Base-by-base conservation (phyloP, 2,888 invertebrate genomes). In the Cheilosia impressa region DNA sequence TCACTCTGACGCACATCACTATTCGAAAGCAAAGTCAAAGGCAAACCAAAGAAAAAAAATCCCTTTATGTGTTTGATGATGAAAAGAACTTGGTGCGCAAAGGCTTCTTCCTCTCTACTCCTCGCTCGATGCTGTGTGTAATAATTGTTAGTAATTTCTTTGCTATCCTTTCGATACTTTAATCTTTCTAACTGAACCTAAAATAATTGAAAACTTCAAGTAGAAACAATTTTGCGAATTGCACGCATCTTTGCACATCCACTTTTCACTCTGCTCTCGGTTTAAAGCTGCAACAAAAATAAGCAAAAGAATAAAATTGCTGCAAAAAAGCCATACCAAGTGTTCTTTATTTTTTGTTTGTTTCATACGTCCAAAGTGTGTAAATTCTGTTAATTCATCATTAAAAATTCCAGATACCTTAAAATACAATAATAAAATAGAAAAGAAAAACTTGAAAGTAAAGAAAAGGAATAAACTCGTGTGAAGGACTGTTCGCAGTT, bases 51-150 rank as follows among this genome's bases (percentile, higher is more conserved):
- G 22, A 41, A 60, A 50, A 68, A 45, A 69, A 68, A 73, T 84
- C 62, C 69, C 69, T 69, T 71, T 79, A 69, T 78, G 63, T 62
- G 84, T 68, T 72, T 58, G 41, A 78, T 58, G 41, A 73, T 62
- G 65, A 62, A 71, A 60, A 78, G 57, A 78, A 83, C 72, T 78
- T 63, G 78, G 73, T 78, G 83, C 78, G 78, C 83, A 83, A 77
- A 83, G 83, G 63, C 78, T 83, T 82, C 82, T 72, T 81, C 81
- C 66, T 78, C 73, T 83, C 73, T 63, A 63, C 69, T 78, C 63
- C 73, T 78, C 31, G 53, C 69, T 78, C 31, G 53, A 60, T 63
- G 45, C 52, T 73, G 57, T 73, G 72, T 68, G 72, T 72, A 72
- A 66, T 47, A 73, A 78, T 78, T 66, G 66, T 72, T 50, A n/a